Conservation (phyloP, 1,140 invertebrate species). For the Philopotamus ludificatus region DNA sequence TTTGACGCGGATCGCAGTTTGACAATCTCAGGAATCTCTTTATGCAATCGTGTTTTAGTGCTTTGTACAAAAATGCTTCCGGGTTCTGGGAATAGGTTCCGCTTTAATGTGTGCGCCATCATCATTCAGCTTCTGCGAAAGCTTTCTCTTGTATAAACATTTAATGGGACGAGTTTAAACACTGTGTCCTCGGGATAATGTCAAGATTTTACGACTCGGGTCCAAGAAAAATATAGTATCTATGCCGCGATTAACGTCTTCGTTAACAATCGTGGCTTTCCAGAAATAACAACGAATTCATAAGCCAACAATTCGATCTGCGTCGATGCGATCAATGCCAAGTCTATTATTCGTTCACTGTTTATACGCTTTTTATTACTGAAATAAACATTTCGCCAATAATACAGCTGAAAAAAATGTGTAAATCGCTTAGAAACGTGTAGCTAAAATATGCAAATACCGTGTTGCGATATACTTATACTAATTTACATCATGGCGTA, state of each 20-base stretch:
- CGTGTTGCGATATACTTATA: neutral
- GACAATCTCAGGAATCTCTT: slow-evolving; percentile 15
- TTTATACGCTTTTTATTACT: neutral
- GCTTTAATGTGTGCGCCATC: slow-evolving; percentile 6
- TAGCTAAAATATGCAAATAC: neutral
- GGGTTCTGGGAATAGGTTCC: neutral
- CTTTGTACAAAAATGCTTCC: slow-evolving; percentile 10
- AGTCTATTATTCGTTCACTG: slow-evolving; percentile 3
- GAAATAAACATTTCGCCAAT: neutral
- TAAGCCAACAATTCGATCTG: slow-evolving; percentile 16
- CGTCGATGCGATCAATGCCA: slow-evolving; percentile 19
- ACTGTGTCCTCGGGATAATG: too few species aligned
- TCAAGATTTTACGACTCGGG: too few species aligned
- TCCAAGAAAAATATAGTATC: too few species aligned
- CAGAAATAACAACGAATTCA: neutral
- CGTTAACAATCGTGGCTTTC: neutral
- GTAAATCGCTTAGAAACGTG: neutral
- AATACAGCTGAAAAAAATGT: neutral
- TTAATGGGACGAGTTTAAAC: too few species aligned
- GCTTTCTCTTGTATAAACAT: too few species aligned
- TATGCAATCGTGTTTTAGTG: neutral
- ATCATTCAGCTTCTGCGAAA: too few species aligned
- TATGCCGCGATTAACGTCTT: too few species aligned
- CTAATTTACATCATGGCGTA: too few species aligned
- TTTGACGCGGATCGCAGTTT: neutral